These are phyloP conservation scores for Polydrusus cervinus DNA, from an alignment of 2,888 invertebrate genomes.

Conservation along the genomic window DNA sequence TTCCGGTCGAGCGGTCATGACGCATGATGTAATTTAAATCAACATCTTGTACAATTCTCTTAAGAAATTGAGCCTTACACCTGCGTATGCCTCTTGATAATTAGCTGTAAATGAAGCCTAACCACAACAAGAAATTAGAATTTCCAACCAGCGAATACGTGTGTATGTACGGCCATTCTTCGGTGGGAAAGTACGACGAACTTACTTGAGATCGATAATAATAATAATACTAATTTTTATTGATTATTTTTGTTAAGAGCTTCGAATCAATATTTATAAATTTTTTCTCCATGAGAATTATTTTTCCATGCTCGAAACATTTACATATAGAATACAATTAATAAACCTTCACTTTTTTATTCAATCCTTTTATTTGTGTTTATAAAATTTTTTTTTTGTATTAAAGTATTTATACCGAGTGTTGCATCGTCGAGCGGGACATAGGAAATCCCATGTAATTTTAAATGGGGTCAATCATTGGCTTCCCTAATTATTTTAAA, in stretches of 20 bases:
- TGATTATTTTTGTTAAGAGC: neutral
- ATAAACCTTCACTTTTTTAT: no score
- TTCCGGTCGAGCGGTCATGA: slow-evolving; percentile 21
- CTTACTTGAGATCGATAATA: slow-evolving; percentile 3
- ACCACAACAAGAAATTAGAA: slow-evolving; percentile 44
- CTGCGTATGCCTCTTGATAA: slow-evolving; percentile 28
- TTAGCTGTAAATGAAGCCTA: slow-evolving; percentile 43
- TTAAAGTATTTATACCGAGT: no score
- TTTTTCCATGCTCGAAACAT: no score
- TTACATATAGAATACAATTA: no score
- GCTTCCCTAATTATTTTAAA: no score
- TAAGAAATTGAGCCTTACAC: slow-evolving; percentile 42
- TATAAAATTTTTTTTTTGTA: no score
- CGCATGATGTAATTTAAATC: slow-evolving; percentile 38
- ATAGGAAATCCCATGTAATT: no score
- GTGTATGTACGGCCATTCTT: slow-evolving; percentile 3
- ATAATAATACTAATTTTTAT: neutral
- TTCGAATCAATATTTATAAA: no score
- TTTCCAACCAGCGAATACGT: slow-evolving; percentile 28
- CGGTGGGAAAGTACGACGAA: slow-evolving; percentile 29
- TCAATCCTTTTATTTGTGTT: no score
- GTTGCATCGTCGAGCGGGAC: no score
- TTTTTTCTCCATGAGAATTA: no score
- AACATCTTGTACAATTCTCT: slow-evolving; percentile 40
- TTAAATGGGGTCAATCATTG: no score